Conservation (phyloP, 1,140 invertebrate genomes). For the Papilio machaon region DNA sequence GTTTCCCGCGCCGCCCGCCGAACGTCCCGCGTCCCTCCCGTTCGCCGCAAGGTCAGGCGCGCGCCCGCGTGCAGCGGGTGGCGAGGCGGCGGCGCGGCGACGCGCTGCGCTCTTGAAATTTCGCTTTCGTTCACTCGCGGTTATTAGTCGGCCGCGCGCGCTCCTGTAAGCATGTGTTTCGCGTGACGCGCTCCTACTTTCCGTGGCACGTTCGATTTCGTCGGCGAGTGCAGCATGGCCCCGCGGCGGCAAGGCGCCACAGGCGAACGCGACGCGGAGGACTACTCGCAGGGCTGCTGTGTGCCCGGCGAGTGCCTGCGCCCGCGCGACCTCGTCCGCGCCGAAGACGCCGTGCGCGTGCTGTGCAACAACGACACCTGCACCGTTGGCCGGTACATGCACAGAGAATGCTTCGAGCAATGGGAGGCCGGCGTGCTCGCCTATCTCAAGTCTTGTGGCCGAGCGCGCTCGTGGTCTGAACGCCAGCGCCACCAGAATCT, state of each 20-base stretch:
- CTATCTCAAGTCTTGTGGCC: conserved; percentile 93
- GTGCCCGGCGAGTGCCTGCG: conserved; percentile 91
- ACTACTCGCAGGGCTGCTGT: conserved; percentile 85
- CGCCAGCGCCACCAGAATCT: conserved; percentile 96
- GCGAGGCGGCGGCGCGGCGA: conserved; percentile 69
- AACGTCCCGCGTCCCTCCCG: conserved; percentile 51
- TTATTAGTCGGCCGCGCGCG: conserved; percentile 82
- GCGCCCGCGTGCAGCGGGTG: conserved; percentile 68
- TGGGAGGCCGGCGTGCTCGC: conserved; percentile 95
- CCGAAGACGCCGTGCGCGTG: conserved; percentile 91
- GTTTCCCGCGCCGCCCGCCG: conserved; percentile 40
- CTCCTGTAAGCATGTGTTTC: conserved; percentile 76
- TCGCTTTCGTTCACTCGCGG: conserved; percentile 81
- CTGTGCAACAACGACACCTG: conserved; percentile 97
- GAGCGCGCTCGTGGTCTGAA: conserved; percentile 96
- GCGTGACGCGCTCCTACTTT: conserved; percentile 69
- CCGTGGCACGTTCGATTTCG: conserved; percentile 74
- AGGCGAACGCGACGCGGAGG: conserved; percentile 78
- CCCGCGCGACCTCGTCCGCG: conserved; percentile 85
- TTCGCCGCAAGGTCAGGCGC: conserved; percentile 75
- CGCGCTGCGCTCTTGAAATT: conserved; percentile 82
- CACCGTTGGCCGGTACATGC: conserved; percentile 94
- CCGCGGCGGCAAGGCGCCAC: conserved; percentile 77
- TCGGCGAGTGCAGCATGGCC: conserved; percentile 75
- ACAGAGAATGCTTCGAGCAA: conserved; percentile 95